Evolutionary conservation across 1,140 invertebrate species (phyloP), one percentile per base, ranked within the genome.

Genomic region (Eurosta solidaginis): DNA sequence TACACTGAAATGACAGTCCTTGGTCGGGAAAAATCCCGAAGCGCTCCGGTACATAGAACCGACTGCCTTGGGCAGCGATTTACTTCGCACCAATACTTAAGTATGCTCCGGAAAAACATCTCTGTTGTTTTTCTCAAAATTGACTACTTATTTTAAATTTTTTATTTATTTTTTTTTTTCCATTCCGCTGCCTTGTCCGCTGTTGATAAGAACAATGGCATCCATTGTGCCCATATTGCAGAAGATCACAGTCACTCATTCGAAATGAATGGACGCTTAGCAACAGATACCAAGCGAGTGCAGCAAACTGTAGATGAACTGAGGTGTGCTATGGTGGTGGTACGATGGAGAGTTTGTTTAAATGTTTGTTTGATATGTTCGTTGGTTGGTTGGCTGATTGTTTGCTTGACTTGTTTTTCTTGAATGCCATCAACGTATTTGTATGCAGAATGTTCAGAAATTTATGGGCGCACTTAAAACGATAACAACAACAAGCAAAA

Each of bases 161-260:
- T 27, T 27, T 4, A 27, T 54, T 63, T 1, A 2, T 4, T 3
- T 63, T 68, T 68, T 42, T 40, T 36, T 36, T 0, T 10, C 20
- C 14, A 7, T 10, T 20, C 29, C 2, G 52, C 33, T 68, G 33
- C 59, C 45, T 68, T 68, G 33, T n/a, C 33, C 36, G 27, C 33
- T 40, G 27, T 59, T 68, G 59, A 68, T 68, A 68, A 68, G 59
- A 68, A 68, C 59, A 68, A 68, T 68, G 33, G 59, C 29, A 40
- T 20, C 33, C 59, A 68, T 68, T 68, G 59, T 68, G 59, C 17
- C 59, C 59, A 68, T 68, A 68, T 68, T 68, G 59, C 33, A 40
- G 59, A 42, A 68, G 59, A 68, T 68, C 59, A n/a, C 59, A 68
- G 59, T 68, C 59, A 68, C 33, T 68, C 33, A 40, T 68, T 68